These are phyloP conservation scores for Halichondria panicea DNA, from an alignment of 37 sponge, comb jelly and placozoan species.

Conservation along the genomic window DNA sequence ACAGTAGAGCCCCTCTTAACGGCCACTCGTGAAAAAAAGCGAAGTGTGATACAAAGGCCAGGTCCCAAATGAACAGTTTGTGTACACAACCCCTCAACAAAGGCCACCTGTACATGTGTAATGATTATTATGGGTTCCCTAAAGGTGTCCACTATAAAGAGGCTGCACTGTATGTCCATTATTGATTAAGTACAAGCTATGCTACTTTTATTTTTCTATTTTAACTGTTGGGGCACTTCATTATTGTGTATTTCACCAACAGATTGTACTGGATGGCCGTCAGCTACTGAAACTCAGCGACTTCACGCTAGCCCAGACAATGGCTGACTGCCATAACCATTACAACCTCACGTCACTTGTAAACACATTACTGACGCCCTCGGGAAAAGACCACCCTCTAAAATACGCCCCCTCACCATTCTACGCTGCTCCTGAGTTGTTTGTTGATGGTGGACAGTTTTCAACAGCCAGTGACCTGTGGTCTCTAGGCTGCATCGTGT, in stretches of 20 bases:
- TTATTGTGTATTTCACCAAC: too few relatives aligned
- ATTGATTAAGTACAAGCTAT: too few relatives aligned
- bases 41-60: background rate
- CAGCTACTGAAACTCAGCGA: conserved; percentile 44
- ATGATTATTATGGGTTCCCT: too few relatives aligned
- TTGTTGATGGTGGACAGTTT: conserved; percentile 5
- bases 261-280: conserved; percentile 40
- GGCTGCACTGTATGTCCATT: too few relatives aligned
- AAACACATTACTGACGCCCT: too few relatives aligned
- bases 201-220: background rate
- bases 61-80: too few relatives aligned
- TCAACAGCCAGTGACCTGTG: conserved; percentile 43
- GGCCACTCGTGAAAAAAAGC: background rate
- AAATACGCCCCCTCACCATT: conserved; percentile 46
- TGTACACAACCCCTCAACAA: too few relatives aligned
- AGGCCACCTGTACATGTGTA: too few relatives aligned
- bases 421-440: conserved; percentile 59
- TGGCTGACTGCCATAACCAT: background rate
- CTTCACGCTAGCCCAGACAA: conserved; percentile 24
- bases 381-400: background rate
- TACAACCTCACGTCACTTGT: too few relatives aligned
- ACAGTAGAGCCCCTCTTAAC: too few relatives aligned
- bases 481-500: conserved; percentile 59
- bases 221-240: too few relatives aligned
- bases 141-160: too few relatives aligned